A percentile compares a stretch with the other conserved stretches of the same genome.
These are phyloP conservation scores for Dendrolimus pini DNA, from an alignment of 2,888 invertebrate genomes.

Conservation along the genomic window DNA sequence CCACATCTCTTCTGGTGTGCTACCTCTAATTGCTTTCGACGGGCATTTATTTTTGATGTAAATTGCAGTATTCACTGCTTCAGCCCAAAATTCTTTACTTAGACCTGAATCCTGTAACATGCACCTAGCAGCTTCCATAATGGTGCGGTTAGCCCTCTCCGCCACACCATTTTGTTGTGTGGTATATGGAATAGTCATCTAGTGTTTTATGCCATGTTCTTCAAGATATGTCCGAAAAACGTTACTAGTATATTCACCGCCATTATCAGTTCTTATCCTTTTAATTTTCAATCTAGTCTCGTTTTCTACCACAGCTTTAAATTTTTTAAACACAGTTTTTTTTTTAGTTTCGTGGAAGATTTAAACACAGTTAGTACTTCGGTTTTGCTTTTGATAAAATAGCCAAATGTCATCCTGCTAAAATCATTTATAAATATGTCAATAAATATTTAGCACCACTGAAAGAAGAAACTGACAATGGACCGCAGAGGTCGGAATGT, in stretches of 20 bases:
- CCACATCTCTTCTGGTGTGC: constrained; percentile 8
- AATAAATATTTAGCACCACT: background rate
- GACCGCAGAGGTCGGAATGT: constrained; percentile 6
- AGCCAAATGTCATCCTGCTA: constrained; percentile 1
- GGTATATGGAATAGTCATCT: too few relatives aligned
- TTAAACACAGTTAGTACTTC: constrained; percentile 1
- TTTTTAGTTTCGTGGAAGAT: too few relatives aligned
- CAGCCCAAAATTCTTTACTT: too few relatives aligned
- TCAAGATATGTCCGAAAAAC: too few relatives aligned
- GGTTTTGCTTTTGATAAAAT: constrained; percentile 1
- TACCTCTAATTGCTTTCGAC: too few relatives aligned
- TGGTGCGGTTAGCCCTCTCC: too few relatives aligned
- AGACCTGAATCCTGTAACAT: too few relatives aligned
- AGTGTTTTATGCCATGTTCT: too few relatives aligned
- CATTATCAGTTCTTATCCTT: constrained; percentile 6
- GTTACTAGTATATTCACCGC: constrained; percentile 7
- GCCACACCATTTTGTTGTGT: too few relatives aligned
- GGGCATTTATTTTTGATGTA: constrained; percentile 2
- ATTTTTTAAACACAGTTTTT: constrained; percentile 3
- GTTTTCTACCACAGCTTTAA: constrained; percentile 6
- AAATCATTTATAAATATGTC: background rate
- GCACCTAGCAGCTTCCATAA: background rate
- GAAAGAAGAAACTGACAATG: constrained; percentile 1
- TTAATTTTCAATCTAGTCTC: constrained; percentile 5
- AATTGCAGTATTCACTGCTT: background rate